Percentiles rank a stretch among this genome's conserved stretches.
These are phyloP conservation scores for Eupeodes luniger DNA, from an alignment of 2,888 invertebrate genomes.

Conservation along the genomic window DNA sequence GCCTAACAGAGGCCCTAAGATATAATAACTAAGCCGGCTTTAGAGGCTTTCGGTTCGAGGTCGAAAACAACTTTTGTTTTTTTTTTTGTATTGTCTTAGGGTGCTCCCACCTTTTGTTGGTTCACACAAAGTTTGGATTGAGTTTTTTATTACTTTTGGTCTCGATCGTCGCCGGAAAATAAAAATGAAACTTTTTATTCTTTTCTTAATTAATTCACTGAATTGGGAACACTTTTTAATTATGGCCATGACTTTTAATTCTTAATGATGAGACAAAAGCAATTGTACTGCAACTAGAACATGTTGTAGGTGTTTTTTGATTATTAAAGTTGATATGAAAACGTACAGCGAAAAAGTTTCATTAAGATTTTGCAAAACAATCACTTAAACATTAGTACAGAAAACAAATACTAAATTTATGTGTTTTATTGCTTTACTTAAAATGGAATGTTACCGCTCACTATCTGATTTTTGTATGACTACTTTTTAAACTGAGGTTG, in stretches of 20 bases:
- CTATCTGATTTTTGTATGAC: constrained; percentile 20
- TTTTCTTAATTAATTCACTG: constrained; percentile 56
- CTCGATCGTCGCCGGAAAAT: not conserved
- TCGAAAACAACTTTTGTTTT: constrained; percentile 25
- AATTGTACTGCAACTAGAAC: constrained; percentile 18
- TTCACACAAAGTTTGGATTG: constrained; percentile 50
- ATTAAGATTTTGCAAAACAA: not conserved
- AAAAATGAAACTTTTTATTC: not conserved
- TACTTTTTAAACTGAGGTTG: constrained; percentile 30
- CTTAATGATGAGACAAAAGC: constrained; percentile 40
- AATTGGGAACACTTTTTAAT: constrained; percentile 62
- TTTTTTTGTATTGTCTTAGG: not conserved
- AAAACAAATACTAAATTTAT: not conserved
- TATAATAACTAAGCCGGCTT: constrained; percentile 29
- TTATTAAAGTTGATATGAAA: constrained; percentile 13
- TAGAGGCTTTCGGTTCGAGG: constrained; percentile 34
- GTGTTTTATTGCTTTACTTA: not conserved
- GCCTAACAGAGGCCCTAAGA: constrained; percentile 39
- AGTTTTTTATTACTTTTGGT: constrained; percentile 24
- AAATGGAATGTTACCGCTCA: constrained; percentile 3
- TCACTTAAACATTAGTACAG: not conserved
- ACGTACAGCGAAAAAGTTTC: not conserved
- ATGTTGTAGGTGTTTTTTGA: constrained; percentile 5
- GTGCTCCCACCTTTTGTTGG: not conserved
- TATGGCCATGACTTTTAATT: constrained; percentile 12